Base-by-base conservation (phyloP, 2,888 invertebrate species). In the Parnassius glacialis region DNA sequence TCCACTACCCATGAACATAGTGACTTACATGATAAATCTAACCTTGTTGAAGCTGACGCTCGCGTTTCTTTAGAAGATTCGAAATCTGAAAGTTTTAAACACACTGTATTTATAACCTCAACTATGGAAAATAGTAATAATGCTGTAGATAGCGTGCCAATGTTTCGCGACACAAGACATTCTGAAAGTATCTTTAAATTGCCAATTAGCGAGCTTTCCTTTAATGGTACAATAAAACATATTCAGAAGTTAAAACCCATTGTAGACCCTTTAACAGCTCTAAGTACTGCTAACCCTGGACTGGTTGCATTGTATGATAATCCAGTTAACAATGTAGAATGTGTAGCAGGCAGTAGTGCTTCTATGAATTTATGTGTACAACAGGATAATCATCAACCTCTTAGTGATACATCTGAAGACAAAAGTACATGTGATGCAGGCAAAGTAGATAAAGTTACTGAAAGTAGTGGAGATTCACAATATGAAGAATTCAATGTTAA, bases 121-220 rank as follows among this genome's bases (percentile, higher is more conserved):
- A 91, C 88, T 54, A 92, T 92, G 92, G 92, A 92, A 72, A 92
- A 92, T 64, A 92, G 92, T 66, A 92, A 89, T 67, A 92, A 92
- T 79, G 92, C 92, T 5, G 87, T 91, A 3, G 92, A 92, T 64
- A 85, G 87, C 68, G 87, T 87, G 50, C 88, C 86, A 0, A 72
- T 89, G 78, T 90, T 89, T 59, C 80, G 79, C 68, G 79, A 83
- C 68, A 79, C 81, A n/a, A 80, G 79, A 70, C 80, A 77, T 52
- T 73, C 80, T 2, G 85, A 88, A 58, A 85, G 68, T 66, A 81
- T 92, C 34, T 92, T 92, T 65, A 92, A 92, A 69, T 74, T 92
- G 45, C 92, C 92, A 2, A 90, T 85, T 42, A 85, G 81, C 58
- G 91, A 92, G 68, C 71, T 92, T 34, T 83, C 92, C 0, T 92